These are phyloP conservation scores for Trachelus troglodyta DNA, from an alignment of 2,888 invertebrate species.

Conservation along the genomic window DNA sequence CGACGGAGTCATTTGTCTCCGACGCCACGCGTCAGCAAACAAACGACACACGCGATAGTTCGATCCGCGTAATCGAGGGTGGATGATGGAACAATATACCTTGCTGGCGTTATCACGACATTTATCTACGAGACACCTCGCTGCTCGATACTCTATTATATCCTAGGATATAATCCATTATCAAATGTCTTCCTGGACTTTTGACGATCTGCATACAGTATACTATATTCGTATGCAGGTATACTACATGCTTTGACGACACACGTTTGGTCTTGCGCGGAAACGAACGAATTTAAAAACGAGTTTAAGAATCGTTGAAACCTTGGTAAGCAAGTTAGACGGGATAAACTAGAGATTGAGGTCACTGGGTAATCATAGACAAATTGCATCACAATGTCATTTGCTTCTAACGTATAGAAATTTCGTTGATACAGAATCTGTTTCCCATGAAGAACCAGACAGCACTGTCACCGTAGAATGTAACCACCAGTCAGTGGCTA, in stretches of 20 bases:
- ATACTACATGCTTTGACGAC: background rate
- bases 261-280: background rate
- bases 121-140: constrained; percentile 41
- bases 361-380: background rate
- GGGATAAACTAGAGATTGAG: background rate
- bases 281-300: background rate
- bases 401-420: background rate
- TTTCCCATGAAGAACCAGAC: background rate
- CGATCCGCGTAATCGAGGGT: constrained; percentile 52
- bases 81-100: constrained; percentile 51
- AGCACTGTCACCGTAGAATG: constrained; percentile 31
- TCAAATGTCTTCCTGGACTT: background rate
- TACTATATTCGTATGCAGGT: background rate
- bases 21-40: constrained; percentile 37
- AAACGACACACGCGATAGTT: constrained; percentile 48
- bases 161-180: constrained; percentile 21
- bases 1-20: constrained; percentile 37
- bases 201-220: background rate
- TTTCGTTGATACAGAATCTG: background rate
- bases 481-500: constrained; percentile 50
- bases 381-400: background rate
- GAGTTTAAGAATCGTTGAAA: background rate
- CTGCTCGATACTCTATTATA: constrained; percentile 41
- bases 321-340: background rate
- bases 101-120: constrained; percentile 46